Conservation (phyloP, 2,797 vertebrate species). For the Sebastes steindachneri region DNA sequence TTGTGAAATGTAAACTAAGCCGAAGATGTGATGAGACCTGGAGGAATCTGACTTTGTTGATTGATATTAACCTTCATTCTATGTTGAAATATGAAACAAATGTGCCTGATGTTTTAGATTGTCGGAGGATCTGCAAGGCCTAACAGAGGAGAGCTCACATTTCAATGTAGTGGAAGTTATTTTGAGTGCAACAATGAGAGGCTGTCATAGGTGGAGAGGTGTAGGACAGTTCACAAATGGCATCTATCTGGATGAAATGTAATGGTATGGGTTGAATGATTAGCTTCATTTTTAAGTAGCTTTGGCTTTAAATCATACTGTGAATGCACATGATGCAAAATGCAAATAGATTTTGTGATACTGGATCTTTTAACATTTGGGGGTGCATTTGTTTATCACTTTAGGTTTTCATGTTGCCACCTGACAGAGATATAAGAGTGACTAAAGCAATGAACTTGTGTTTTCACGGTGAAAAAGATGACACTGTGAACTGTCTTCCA, state of each 20-base stretch:
- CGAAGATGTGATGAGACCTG: background rate
- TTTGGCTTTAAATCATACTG: background rate
- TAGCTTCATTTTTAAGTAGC: background rate
- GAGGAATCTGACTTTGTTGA: background rate
- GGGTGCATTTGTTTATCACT: background rate
- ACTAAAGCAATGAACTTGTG: background rate
- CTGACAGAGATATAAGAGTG: background rate
- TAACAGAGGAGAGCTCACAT: background rate
- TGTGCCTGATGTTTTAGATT: background rate
- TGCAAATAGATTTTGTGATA: background rate
- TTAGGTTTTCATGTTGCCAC: background rate
- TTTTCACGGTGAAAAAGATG: background rate
- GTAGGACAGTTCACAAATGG: background rate
- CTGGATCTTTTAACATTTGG: background rate
- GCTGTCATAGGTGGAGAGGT: background rate
- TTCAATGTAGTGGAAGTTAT: background rate
- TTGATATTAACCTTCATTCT: background rate
- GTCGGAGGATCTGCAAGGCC: background rate
- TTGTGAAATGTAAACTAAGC: background rate
- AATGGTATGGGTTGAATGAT: background rate
- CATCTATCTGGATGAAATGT: background rate
- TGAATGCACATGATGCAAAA: background rate
- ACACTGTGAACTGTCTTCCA: background rate
- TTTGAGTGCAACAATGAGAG: background rate
- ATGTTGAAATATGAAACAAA: background rate